Conservation (phyloP, 2,888 invertebrate genomes). For the Lamellibrachia satsuma region DNA sequence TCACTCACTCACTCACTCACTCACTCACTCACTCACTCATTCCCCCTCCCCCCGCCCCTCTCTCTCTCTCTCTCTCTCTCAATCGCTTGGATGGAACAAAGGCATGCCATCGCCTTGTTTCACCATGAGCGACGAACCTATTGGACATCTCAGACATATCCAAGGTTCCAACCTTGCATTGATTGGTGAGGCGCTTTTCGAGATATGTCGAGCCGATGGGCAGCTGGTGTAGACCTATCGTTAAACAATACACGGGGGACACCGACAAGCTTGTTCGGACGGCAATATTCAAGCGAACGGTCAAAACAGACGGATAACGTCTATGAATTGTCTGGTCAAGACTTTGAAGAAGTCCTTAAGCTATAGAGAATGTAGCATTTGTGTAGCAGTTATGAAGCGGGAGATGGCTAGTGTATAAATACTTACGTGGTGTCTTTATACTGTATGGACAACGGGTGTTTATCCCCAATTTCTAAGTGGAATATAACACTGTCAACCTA, state of each 20-base stretch:
- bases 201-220: not conserved
- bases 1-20: too few species aligned
- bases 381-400: not conserved
- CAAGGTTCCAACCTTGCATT: not conserved
- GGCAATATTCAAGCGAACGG: not conserved
- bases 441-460: too few species aligned
- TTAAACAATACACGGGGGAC: not conserved
- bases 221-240: not conserved
- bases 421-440: too few species aligned
- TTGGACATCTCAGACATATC: not conserved
- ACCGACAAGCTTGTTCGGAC: not conserved
- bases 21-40: too few species aligned
- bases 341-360: not conserved
- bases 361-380: not conserved
- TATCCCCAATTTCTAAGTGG: too few species aligned
- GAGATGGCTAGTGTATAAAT: not conserved
- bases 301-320: not conserved
- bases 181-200: not conserved
- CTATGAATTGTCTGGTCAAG: not conserved
- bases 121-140: not conserved
- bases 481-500: too few species aligned
- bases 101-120: not conserved
- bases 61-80: too few species aligned
- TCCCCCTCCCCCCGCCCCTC: too few species aligned
- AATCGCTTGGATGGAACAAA: not conserved